Percentiles rank a stretch among this genome's conserved stretches.
Conservation (phyloP, 2,113 vertebrate species). For the Urocynchramus pylzowi region DNA sequence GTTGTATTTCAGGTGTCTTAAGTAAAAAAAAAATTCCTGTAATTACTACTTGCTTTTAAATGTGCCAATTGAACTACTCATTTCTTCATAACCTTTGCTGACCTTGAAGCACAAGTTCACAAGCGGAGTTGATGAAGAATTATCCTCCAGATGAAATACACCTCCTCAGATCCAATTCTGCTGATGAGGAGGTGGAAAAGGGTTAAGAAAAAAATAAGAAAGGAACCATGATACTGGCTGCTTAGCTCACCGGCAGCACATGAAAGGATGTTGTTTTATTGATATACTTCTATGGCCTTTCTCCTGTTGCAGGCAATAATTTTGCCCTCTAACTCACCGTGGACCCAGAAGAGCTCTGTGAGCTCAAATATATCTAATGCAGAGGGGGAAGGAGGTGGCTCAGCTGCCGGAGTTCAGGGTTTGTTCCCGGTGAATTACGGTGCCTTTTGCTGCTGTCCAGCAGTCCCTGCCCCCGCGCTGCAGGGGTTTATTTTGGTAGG, state of each 20-base stretch:
- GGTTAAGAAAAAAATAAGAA: neutral
- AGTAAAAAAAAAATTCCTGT: neutral
- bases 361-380: neutral
- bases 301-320: slow-evolving; percentile 23
- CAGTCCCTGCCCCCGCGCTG: neutral
- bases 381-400: neutral
- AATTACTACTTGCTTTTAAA: slow-evolving; percentile 1
- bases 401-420: neutral
- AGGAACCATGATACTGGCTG: neutral
- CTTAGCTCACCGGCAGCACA: neutral
- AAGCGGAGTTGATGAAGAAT: neutral
- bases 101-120: neutral
- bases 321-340: neutral
- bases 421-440: neutral
- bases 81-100: neutral
- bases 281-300: slow-evolving; percentile 4
- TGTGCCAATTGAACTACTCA: neutral
- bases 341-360: neutral
- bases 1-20: neutral
- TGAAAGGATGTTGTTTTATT: neutral
- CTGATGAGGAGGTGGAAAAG: neutral
- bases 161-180: neutral
- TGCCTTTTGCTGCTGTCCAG: neutral
- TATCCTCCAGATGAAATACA: neutral
- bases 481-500: neutral